Conservation (phyloP, 2,888 invertebrate species). For the Cephus pulcher region DNA sequence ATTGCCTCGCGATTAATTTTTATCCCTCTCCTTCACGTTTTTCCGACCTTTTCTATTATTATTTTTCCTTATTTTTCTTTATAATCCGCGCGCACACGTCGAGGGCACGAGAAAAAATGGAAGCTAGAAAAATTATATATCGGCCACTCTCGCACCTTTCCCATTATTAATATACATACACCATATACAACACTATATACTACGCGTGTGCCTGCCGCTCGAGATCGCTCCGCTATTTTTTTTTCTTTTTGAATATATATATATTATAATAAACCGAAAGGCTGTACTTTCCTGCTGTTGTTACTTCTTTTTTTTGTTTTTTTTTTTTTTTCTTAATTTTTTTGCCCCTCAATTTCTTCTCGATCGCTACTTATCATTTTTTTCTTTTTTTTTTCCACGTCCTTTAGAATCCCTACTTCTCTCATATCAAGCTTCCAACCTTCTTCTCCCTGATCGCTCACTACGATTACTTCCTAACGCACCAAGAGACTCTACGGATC, state of each 20-base stretch:
- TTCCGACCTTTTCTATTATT: neutral
- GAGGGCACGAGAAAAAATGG: conserved; percentile 1
- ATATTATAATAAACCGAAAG: neutral
- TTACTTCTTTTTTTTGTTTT: neutral
- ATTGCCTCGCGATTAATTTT: conserved; percentile 37
- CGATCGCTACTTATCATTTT: neutral
- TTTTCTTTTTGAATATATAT: neutral
- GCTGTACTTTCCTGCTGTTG: neutral
- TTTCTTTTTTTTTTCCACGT: neutral
- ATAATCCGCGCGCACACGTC: conserved; percentile 7
- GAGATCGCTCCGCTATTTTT: conserved; percentile 1
- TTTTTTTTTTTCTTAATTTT: no score
- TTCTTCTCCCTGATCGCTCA: neutral
- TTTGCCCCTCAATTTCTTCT: conserved; percentile 11
- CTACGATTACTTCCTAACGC: neutral
- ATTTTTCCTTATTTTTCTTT: neutral
- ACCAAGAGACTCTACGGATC: neutral
- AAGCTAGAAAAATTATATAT: neutral
- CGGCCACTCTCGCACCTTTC: neutral
- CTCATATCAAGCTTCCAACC: neutral
- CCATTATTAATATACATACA: neutral
- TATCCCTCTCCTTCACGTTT: neutral
- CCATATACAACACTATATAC: neutral
- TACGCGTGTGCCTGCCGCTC: neutral
- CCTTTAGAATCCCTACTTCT: neutral